Evolutionary conservation across 2,888 invertebrate genomes (phyloP).

Genomic region (Antheraea yamamai): DNA sequence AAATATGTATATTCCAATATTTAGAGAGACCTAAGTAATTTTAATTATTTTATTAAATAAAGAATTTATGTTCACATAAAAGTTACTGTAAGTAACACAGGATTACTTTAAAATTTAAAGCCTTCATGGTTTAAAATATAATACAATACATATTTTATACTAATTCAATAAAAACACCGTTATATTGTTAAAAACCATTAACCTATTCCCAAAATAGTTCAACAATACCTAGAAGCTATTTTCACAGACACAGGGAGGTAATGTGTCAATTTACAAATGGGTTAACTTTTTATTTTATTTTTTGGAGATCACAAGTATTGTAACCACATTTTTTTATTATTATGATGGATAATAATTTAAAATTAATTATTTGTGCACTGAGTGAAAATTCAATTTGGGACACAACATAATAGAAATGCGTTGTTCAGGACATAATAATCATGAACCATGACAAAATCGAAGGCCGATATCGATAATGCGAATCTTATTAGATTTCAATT

Average conservation of each 20-base stretch:
- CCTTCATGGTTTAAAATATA: too few species aligned
- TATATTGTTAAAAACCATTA: background rate
- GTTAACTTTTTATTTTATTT: background rate
- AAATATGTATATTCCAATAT: background rate
- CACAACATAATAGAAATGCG: conserved; percentile 3
- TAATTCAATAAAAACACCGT: background rate
- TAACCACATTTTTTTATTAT: background rate
- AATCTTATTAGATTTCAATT: conserved; percentile 15
- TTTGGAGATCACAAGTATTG: background rate
- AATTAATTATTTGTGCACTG: background rate
- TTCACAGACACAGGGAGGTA: conserved; percentile 18
- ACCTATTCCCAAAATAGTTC: conserved; percentile 15
- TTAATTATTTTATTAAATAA: background rate
- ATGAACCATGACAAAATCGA: conserved; percentile 21
- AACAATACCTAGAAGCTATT: conserved; percentile 17
- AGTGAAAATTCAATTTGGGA: background rate
- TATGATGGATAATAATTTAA: too few species aligned
- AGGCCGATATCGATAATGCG: conserved; percentile 17
- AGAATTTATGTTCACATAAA: background rate
- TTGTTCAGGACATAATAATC: conserved; percentile 2
- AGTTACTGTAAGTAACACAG: background rate
- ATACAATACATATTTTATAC: background rate
- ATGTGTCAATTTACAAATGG: background rate
- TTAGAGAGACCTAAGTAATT: background rate
- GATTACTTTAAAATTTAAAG: background rate